These are phyloP conservation scores for Epicauta chinensis DNA, from an alignment of 1,140 invertebrate species.

Conservation along the genomic window DNA sequence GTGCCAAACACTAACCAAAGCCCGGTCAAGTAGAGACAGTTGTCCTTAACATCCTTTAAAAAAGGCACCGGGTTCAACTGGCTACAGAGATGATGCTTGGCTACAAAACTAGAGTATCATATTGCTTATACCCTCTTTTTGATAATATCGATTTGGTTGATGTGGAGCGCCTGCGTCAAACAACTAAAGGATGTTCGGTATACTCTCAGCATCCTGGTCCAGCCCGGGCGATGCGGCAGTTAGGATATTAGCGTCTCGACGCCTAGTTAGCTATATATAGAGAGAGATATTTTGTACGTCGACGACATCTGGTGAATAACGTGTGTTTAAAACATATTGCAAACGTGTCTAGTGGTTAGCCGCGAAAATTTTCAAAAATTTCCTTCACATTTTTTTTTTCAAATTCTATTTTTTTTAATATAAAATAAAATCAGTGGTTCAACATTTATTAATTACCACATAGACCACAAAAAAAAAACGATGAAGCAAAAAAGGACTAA, in stretches of 20 bases:
- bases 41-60: conserved; percentile 7
- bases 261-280: conserved; percentile 2
- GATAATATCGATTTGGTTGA: conserved; percentile 34
- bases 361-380: background rate
- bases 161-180: conserved; percentile 24
- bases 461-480: too few species aligned
- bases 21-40: conserved; percentile 11
- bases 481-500: background rate
- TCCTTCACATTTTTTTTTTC: too few species aligned
- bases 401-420: too few species aligned
- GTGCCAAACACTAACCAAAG: conserved; percentile 1
- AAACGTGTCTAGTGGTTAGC: conserved; percentile 2
- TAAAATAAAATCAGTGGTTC: too few species aligned
- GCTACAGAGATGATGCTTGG: conserved; percentile 8
- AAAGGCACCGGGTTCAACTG: conserved; percentile 9
- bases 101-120: conserved; percentile 13
- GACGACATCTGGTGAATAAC: too few species aligned
- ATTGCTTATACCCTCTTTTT: conserved; percentile 12
- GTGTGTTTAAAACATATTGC: background rate
- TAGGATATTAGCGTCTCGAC: conserved; percentile 25
- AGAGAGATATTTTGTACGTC: too few species aligned
- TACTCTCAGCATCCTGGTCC: conserved; percentile 38
- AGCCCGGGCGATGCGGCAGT: conserved; percentile 39
- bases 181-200: conserved; percentile 32
- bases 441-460: too few species aligned